Evolutionary conservation across 2,888 invertebrate species (phyloP).

Genomic region (Alentia gelatinosa): DNA sequence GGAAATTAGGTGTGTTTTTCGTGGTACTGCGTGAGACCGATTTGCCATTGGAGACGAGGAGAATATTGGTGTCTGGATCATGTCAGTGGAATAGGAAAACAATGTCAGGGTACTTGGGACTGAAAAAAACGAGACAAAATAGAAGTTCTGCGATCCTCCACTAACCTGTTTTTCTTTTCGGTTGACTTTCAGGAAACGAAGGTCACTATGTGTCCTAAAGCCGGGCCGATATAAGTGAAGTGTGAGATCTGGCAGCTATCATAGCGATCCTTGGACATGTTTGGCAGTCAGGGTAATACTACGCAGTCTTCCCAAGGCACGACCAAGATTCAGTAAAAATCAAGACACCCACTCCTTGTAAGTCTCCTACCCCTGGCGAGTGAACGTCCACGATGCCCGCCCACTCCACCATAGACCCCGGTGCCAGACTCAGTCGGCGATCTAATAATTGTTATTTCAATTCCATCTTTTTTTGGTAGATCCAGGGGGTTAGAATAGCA

Average conservation of each 20-base stretch:
- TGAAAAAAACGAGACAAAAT: not conserved
- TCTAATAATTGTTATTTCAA: not conserved
- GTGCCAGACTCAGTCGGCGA: not conserved
- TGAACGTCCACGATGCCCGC: not conserved
- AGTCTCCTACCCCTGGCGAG: no score
- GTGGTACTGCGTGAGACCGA: not conserved
- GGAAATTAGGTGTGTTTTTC: not conserved
- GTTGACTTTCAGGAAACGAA: not conserved
- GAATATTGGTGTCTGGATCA: not conserved
- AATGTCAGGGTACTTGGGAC: not conserved
- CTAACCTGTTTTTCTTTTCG: not conserved
- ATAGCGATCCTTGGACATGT: not conserved
- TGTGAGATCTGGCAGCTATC: not conserved
- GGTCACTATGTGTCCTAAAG: not conserved
- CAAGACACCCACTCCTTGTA: no score
- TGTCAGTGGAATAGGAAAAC: not conserved
- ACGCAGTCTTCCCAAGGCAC: not conserved
- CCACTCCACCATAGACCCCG: not conserved
- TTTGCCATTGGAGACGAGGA: not conserved
- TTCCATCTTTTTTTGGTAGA: not conserved
- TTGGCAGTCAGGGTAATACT: not conserved
- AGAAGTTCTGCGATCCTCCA: not conserved
- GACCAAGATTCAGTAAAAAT: not conserved
- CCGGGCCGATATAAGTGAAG: no score
- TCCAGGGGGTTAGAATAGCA: no score